phyloP scores from a whole-genome alignment of 2,888 invertebrate genomes.

The Augiades crinisus region DNA sequence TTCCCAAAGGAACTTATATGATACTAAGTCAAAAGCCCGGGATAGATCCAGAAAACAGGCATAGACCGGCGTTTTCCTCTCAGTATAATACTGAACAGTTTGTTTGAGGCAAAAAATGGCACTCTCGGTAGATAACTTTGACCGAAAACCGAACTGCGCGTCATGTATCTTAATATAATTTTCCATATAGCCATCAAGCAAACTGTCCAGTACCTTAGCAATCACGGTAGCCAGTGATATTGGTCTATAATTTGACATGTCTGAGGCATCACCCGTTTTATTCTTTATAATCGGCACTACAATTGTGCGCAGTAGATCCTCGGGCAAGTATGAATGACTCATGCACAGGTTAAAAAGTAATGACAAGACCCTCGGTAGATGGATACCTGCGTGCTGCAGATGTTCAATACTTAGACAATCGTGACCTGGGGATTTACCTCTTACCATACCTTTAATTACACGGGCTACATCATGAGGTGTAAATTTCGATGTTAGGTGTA shows the following conservation, averaged over 20 bases:
- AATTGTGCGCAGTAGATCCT: neutral
- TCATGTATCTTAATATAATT: neutral
- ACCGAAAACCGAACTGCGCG: neutral
- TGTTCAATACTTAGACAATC: neutral
- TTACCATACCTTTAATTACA: neutral
- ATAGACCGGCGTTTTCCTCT: neutral
- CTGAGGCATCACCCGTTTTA: neutral
- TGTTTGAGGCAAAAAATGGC: neutral
- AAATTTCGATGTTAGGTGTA: too few relatives aligned
- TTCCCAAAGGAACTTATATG: too few relatives aligned
- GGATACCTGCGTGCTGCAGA: neutral
- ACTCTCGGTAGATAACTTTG: neutral
- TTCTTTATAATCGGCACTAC: neutral
- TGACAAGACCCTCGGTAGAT: neutral
- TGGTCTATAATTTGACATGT: neutral
- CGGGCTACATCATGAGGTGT: neutral
- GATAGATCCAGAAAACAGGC: neutral
- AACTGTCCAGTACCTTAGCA: neutral
- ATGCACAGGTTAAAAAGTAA: neutral
- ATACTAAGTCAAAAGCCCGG: neutral
- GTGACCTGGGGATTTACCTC: neutral
- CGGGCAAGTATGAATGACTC: neutral
- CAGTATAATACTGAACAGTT: neutral
- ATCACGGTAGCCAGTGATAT: neutral
- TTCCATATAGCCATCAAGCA: neutral